phyloP scores from a whole-genome alignment of 1,140 invertebrate genomes.

The Drosophila parvula region DNA sequence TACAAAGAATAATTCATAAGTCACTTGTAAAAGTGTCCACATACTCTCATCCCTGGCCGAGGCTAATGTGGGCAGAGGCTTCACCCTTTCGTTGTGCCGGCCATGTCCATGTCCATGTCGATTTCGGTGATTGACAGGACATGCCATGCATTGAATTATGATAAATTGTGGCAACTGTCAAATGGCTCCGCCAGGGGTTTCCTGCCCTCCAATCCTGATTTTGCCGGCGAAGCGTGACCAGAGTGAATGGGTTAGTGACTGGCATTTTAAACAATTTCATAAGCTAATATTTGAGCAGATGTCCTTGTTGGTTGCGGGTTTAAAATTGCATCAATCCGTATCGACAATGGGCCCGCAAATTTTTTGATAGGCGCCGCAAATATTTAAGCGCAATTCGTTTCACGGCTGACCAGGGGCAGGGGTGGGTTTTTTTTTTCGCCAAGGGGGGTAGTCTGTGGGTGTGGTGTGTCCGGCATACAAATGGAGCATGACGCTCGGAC shows the following conservation, averaged over 20 bases:
- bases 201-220: conserved; percentile 5
- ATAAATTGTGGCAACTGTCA: conserved; percentile 83
- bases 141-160: conserved; percentile 82
- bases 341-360: conserved; percentile 67
- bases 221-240: conserved; percentile 58
- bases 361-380: conserved; percentile 55
- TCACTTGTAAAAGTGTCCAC: conserved; percentile 77
- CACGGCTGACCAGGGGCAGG: conserved; percentile 6
- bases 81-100: conserved; percentile 56
- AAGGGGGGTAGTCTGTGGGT: background rate
- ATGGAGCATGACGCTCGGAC: conserved; percentile 52
- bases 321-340: conserved; percentile 68
- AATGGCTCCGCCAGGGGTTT: conserved; percentile 57
- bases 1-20: conserved; percentile 78
- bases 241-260: conserved; percentile 57
- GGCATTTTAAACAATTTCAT: conserved; percentile 78
- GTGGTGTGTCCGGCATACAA: conserved; percentile 60
- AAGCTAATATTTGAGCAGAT: conserved; percentile 81
- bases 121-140: conserved; percentile 73
- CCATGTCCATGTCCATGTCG: conserved; percentile 36
- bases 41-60: background rate
- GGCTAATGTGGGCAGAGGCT: conserved; percentile 60
- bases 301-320: conserved; percentile 55
- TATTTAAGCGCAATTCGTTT: conserved; percentile 64
- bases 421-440: background rate